Percentiles rank a stretch among this genome's conserved stretches.
phyloP scores from a whole-genome alignment of 2,888 invertebrate species.

The Apamea crenata region DNA sequence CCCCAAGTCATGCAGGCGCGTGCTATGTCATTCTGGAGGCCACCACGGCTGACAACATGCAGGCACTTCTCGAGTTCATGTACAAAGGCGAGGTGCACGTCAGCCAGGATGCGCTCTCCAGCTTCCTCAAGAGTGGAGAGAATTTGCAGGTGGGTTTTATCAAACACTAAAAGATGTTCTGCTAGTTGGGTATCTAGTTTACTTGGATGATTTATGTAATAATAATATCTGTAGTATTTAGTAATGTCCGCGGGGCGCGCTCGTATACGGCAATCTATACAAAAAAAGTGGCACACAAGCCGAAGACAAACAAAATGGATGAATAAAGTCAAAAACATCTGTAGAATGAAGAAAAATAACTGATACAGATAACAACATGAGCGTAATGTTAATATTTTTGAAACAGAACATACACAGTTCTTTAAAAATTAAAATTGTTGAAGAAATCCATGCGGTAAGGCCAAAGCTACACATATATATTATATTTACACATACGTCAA shows the following conservation, averaged over 20 bases:
- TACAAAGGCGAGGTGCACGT: conserved; percentile 98
- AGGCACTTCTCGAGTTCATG: conserved; percentile 97
- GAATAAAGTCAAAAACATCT: not conserved
- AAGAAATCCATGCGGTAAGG: conserved; percentile 27
- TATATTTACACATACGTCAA: conserved; percentile 40
- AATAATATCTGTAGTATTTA: not conserved
- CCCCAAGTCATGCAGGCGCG: conserved; percentile 93
- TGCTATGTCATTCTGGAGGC: conserved; percentile 97
- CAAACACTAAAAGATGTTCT: not conserved
- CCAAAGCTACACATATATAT: conserved; percentile 41
- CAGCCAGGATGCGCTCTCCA: conserved; percentile 97
- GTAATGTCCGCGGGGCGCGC: not conserved
- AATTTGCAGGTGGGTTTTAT: conserved; percentile 93
- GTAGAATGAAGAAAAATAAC: not conserved
- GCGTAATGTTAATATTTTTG: conserved; percentile 5
- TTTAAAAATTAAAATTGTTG: conserved; percentile 3
- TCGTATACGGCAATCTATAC: not conserved
- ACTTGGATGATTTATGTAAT: not conserved
- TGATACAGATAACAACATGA: not conserved
- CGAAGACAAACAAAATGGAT: not conserved
- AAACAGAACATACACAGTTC: not conserved
- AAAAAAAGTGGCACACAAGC: not conserved
- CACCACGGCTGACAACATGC: conserved; percentile 97
- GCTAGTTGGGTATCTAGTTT: not conserved
- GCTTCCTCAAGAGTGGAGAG: conserved; percentile 97